Conservation (phyloP, 2,888 invertebrate genomes). For the Meteorus colon region DNA sequence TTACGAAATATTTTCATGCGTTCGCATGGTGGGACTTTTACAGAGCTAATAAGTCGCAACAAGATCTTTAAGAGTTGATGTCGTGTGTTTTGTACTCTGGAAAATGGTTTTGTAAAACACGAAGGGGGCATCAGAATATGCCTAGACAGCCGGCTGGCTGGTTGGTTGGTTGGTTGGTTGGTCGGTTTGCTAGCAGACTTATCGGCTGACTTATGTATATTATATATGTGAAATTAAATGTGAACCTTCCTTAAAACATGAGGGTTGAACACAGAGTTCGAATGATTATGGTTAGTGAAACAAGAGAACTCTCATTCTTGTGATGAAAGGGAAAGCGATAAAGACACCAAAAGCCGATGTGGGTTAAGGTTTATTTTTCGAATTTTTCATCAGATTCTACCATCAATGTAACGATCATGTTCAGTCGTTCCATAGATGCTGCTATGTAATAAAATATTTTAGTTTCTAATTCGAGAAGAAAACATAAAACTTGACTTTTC, state of each 20-base stretch:
- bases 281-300: constrained; percentile 6
- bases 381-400: background rate
- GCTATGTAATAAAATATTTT: background rate
- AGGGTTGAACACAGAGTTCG: constrained; percentile 10
- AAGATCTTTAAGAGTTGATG: background rate
- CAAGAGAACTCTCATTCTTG: background rate
- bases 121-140: background rate
- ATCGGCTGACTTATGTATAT: background rate
- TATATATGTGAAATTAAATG: constrained; percentile 22
- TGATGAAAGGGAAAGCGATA: constrained; percentile 29
- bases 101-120: background rate
- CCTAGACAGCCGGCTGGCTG: background rate
- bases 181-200: background rate
- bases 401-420: constrained; percentile 15
- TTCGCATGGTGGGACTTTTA: background rate
- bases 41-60: background rate
- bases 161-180: too few relatives aligned
- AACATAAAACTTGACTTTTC: background rate
- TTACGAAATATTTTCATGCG: background rate
- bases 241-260: constrained; percentile 11
- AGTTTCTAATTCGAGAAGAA: background rate
- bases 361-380: background rate
- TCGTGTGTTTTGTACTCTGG: background rate
- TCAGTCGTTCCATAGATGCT: background rate
- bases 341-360: constrained; percentile 16